phyloP scores from a whole-genome alignment of 2,888 invertebrate species.

The Cryptus viduatorius region DNA sequence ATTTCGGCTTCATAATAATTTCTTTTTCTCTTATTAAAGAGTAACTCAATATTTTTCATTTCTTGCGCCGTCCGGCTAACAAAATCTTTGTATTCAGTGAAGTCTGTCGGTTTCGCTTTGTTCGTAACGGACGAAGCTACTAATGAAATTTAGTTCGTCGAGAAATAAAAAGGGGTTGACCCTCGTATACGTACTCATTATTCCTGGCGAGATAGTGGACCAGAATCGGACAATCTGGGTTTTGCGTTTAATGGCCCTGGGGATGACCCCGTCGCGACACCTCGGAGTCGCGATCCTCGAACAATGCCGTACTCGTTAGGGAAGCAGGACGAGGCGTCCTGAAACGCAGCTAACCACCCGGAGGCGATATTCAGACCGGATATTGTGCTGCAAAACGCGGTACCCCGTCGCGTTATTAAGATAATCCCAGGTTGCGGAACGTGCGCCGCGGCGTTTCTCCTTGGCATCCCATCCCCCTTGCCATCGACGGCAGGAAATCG shows the following conservation, averaged over 20 bases:
- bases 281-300: constrained; percentile 5
- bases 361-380: constrained; percentile 57
- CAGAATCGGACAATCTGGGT: neutral
- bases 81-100: neutral
- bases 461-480: neutral
- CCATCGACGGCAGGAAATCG: constrained; percentile 43
- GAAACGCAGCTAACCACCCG: constrained; percentile 24
- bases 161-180: constrained; percentile 7
- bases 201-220: constrained; percentile 4
- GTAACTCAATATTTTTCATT: neutral
- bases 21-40: neutral
- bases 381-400: constrained; percentile 58
- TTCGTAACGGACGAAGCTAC: constrained; percentile 31
- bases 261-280: constrained; percentile 15
- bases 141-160: constrained; percentile 36
- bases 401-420: constrained; percentile 55
- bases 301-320: constrained; percentile 50
- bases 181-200: constrained; percentile 20
- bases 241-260: constrained; percentile 24
- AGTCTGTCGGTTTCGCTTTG: neutral
- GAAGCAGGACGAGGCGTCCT: constrained; percentile 23
- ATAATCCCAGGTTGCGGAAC: constrained; percentile 60
- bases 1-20: too few species aligned
- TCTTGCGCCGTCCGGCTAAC: neutral
- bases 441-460: constrained; percentile 32